Evolutionary conservation across 2,888 invertebrate genomes (phyloP), one percentile per base, ranked within the genome.

Genomic region (Nemotelus nigrinus): DNA sequence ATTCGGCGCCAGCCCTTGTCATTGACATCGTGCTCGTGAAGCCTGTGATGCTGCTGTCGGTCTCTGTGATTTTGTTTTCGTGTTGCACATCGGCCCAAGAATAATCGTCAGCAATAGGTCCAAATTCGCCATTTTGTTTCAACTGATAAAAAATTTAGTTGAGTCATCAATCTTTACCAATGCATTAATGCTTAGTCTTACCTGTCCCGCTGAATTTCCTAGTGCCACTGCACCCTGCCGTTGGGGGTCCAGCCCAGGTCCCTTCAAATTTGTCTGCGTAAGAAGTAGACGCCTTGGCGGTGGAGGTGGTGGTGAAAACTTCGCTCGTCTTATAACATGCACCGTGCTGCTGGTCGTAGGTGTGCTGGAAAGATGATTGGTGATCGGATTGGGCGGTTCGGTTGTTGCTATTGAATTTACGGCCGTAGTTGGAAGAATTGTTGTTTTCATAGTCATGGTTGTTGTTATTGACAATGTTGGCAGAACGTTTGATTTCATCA

Each of bases 321-420:
- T 82, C 57, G 81, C 80, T 77, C 80, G 80, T 74, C 82, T 80
- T 25, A 81, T 81, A 75, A 80, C 81, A 53, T 80, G 82, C 88
- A 89, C 90, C 88, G 89, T 90, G 25, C 25, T 25, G 25, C 25
- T 25, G 89, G 89, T 89, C 89, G 87, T 90, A 88, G 89, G 89
- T 84, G 87, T 89, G 88, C 87, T 89, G 86, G 88, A 90, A 88
- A 86, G 88, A 88, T 43, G 70, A 78, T 80, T 81, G 83, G 70
- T 81, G 83, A 82, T 81, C 50, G 79, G 79, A 75, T 80, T 82
- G 5, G 70, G 53, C 53, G 70, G 5, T 2, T 70, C 70, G 70
- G 43, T 55, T 44, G 74, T 81, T 87, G 84, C 85, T 85, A 82
- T 84, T 87, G 87, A 80, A 78, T 65, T 80, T 79, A 78, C 82